Evolutionary conservation across 2,888 invertebrate species (phyloP).

Genomic region (Rotaria macrura): DNA sequence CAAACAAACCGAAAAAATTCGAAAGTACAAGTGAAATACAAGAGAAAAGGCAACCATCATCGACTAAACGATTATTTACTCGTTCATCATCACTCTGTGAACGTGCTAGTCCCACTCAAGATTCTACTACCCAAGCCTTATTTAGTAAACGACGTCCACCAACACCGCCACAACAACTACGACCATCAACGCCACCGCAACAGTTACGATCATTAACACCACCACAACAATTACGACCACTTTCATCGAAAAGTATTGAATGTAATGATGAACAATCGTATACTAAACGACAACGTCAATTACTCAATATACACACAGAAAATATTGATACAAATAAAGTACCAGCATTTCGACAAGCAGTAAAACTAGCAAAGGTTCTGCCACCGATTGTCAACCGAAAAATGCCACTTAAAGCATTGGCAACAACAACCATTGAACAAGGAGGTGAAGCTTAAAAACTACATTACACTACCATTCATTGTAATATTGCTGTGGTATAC

Average conservation of each 20-base stretch:
- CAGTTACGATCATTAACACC: not conserved
- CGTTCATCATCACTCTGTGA: not conserved
- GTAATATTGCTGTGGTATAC: not conserved
- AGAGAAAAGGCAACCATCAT: not conserved
- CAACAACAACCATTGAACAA: not conserved
- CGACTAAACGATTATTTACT: not conserved
- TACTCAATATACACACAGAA: not conserved
- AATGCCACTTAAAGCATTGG: not conserved
- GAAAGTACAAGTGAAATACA: not conserved
- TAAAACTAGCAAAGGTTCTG: not conserved
- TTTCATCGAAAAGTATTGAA: not conserved
- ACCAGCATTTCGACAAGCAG: not conserved
- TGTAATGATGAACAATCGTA: not conserved
- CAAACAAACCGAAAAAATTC: not conserved
- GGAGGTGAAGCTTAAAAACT: not conserved
- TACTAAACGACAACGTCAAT: not conserved
- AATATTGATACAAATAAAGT: not conserved
- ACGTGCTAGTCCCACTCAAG: not conserved
- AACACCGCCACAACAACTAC: no score
- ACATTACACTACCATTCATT: not conserved
- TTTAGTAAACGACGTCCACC: not conserved
- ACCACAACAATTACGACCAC: not conserved
- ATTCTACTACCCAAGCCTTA: not conserved
- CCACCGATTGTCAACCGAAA: not conserved
- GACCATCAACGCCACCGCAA: no score